Base-by-base conservation (phyloP, 2,888 invertebrate genomes). In the Phortica okadai region DNA sequence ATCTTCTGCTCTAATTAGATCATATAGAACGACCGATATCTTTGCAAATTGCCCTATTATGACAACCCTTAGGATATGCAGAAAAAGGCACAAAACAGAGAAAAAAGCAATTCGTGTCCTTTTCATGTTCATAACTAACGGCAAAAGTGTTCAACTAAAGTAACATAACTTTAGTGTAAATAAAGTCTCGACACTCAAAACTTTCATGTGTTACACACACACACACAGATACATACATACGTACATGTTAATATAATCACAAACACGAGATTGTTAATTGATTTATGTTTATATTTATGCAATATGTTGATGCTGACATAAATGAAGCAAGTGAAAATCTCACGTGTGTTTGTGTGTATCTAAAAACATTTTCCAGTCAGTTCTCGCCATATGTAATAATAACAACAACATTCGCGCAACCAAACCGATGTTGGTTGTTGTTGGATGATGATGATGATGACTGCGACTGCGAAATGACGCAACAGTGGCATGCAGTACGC, bases 201-300 rank as follows among this genome's bases (percentile, higher is more conserved):
- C 33, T 33, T 33, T 33, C 33, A 33, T 33, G 33, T 33, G 33
- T 33, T 33, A 33, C 33, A 33, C 33, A 33, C n/a, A n/a, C n/a
- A n/a, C 33, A 33, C 33, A 33, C 33, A 4, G 3, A 33, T 5
- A 33, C 3, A 33, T 33, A 1, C 33, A 33, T 5, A 33, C 3
- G 1, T 33, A 33, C 33, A 33, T 33, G 33, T 33, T 33, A 33
- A 33, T 33, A 33, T 33, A 33, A 33, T 33, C 33, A 33, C 54
- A 56, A 72, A 56, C 25, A 77, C 77, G 76, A 82, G 84, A 84
- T 83, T 87, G 86, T 84, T 87, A 85, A 85, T 85, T 85, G 85
- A 85, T 85, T 85, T 87, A 87, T 85, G 85, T 85, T 87, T 85
- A 87, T 87, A 85, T 85, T 85, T 85, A 85, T 87, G 85, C 87